Percentiles rank a stretch among this genome's conserved stretches.
phyloP scores from a whole-genome alignment of 2,113 vertebrate species.

The Pterocles orientalis region DNA sequence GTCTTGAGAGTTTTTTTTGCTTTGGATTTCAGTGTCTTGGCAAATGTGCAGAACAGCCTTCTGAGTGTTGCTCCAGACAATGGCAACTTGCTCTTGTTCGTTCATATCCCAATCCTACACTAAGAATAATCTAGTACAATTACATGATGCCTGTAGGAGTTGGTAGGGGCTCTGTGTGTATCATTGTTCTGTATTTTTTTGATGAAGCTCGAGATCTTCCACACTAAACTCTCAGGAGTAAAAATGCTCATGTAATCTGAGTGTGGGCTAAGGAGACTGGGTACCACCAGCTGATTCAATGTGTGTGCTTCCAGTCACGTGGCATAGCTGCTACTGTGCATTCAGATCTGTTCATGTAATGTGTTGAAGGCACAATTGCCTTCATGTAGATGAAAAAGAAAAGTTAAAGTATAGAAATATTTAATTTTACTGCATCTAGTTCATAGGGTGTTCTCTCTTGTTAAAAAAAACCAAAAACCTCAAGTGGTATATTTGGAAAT shows the following conservation, averaged over 20 bases:
- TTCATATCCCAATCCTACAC: neutral
- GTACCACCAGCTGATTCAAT: neutral
- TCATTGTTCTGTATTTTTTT: neutral
- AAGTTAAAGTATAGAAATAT: neutral
- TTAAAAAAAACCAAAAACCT: neutral
- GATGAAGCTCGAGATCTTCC: neutral
- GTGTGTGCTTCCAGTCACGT: neutral
- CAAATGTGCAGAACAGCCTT: neutral
- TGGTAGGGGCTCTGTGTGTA: neutral
- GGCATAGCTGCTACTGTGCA: neutral
- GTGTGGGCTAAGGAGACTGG: neutral
- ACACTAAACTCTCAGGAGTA: neutral
- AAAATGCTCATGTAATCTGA: neutral
- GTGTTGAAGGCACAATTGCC: neutral
- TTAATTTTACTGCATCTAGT: neutral
- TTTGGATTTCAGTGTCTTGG: neutral
- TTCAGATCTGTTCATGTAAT: neutral
- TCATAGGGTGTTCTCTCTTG: neutral
- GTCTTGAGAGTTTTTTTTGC: neutral
- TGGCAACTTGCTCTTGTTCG: neutral
- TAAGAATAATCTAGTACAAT: neutral
- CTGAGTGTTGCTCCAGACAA: neutral
- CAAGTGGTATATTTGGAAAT: neutral
- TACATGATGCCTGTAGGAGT: rapidly evolving
- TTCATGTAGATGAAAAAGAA: neutral